Evolutionary conservation across 2,113 vertebrate genomes (phyloP).

Genomic region (Hypanus sabinus): DNA sequence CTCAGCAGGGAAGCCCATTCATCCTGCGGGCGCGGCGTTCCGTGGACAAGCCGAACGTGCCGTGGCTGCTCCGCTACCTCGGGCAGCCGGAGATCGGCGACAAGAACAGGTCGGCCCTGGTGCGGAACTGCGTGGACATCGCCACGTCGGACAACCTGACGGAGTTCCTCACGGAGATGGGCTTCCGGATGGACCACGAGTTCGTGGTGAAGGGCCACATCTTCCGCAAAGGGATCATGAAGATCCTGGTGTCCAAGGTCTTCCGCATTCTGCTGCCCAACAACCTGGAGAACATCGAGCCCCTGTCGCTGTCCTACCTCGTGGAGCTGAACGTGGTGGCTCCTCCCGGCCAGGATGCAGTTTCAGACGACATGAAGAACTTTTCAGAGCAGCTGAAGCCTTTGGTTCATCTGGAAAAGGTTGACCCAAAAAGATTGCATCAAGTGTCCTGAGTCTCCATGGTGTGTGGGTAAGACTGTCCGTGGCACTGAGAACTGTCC

Average conservation of each 20-base stretch:
- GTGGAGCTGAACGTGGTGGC: constrained; percentile 62
- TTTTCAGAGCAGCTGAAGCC: constrained; percentile 94
- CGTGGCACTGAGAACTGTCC: background rate
- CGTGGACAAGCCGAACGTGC: constrained; percentile 69
- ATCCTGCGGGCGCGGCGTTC: constrained; percentile 83
- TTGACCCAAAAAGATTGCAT: constrained; percentile 83
- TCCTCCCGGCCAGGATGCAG: constrained; percentile 64
- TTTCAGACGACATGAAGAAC: constrained; percentile 90
- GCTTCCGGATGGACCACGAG: constrained; percentile 96
- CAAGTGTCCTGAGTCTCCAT: background rate
- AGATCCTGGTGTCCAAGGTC: constrained; percentile 88
- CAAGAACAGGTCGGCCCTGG: constrained; percentile 81
- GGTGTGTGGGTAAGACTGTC: too few species aligned
- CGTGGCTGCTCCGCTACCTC: constrained; percentile 90
- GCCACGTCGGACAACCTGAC: constrained; percentile 84
- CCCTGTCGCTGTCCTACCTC: constrained; percentile 83
- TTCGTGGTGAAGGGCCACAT: constrained; percentile 87
- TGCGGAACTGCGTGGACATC: constrained; percentile 91
- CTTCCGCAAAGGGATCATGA: constrained; percentile 89
- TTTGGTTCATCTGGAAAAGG: constrained; percentile 89
- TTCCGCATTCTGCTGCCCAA: constrained; percentile 83
- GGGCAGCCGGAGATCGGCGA: constrained; percentile 94
- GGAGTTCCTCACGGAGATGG: constrained; percentile 92
- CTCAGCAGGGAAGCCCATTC: constrained; percentile 93
- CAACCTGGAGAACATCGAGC: constrained; percentile 86